These are phyloP conservation scores for Platypus cylindrus DNA, from an alignment of 2,888 invertebrate genomes.

Conservation along the genomic window DNA sequence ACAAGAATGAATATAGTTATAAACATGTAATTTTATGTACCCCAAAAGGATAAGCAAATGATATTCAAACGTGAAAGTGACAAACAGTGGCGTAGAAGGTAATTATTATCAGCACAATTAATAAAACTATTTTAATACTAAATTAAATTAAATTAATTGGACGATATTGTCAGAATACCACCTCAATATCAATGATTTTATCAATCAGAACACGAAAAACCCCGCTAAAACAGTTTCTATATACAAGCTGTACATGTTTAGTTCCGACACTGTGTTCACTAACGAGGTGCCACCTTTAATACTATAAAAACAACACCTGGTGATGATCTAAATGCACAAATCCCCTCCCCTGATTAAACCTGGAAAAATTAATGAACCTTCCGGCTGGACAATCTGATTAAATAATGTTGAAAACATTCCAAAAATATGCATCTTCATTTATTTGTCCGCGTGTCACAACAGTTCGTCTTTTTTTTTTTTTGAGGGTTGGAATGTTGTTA, in stretches of 20 bases:
- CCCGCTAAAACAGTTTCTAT: no score
- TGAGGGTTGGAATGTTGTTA: constrained; percentile 9
- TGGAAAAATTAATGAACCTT: constrained; percentile 8
- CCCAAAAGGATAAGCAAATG: constrained; percentile 14
- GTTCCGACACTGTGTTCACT: constrained; percentile 5
- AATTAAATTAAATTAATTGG: no score
- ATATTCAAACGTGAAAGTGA: no score
- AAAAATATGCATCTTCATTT: constrained; percentile 15
- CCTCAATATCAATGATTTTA: no score
- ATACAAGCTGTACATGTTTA: no score
- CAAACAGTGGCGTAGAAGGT: constrained; percentile 6
- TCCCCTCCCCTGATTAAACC: constrained; percentile 1
- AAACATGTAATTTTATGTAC: constrained; percentile 22
- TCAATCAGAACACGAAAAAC: no score
- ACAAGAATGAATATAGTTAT: constrained; percentile 18
- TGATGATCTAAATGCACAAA: constrained; percentile 2
- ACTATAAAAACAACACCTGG: constrained; percentile 7
- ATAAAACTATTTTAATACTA: background rate
- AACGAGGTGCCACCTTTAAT: constrained; percentile 7
- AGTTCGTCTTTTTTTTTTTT: constrained; percentile 11
- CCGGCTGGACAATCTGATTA: constrained; percentile 11
- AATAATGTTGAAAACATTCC: constrained; percentile 14
- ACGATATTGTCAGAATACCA: no score
- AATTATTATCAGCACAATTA: background rate
- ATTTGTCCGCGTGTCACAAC: constrained; percentile 14